These are phyloP conservation scores for Thysanoteuthis rhombus DNA, from an alignment of 2,888 invertebrate species.

Conservation along the genomic window DNA sequence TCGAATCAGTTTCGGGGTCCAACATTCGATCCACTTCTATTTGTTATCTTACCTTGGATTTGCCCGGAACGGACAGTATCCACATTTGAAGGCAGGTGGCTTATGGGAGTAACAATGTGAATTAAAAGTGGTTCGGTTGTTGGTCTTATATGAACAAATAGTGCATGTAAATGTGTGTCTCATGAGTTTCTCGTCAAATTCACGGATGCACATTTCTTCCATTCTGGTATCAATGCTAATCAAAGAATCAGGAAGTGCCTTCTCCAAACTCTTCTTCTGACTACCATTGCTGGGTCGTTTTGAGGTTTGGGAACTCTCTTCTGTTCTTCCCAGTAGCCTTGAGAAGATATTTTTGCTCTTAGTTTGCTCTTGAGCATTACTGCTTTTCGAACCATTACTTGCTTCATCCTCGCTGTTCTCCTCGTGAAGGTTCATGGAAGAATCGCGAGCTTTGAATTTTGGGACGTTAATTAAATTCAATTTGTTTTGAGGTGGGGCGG, in stretches of 20 bases:
- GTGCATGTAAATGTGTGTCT: not conserved
- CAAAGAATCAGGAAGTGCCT: not conserved
- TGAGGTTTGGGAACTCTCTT: not conserved
- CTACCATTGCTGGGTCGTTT: not conserved
- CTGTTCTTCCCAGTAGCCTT: not conserved
- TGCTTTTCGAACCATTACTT: not conserved
- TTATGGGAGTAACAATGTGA: constrained; percentile 28
- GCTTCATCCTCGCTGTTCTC: not conserved
- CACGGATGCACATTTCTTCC: constrained; percentile 26
- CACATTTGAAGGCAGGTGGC: constrained; percentile 31
- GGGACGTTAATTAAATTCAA: constrained; percentile 1
- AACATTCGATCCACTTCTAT: not conserved
- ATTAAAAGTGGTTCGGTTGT: constrained; percentile 26
- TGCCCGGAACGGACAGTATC: constrained; percentile 26
- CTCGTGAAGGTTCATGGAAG: not conserved
- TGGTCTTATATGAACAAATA: constrained; percentile 24
- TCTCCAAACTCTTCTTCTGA: not conserved
- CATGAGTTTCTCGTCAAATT: constrained; percentile 24
- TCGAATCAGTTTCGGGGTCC: too few relatives aligned
- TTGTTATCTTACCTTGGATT: constrained; percentile 27
- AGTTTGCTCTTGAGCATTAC: not conserved
- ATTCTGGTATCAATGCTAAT: constrained; percentile 1
- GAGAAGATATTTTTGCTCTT: not conserved
- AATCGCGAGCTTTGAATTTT: not conserved
- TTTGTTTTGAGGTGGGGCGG: not conserved